phyloP scores from a whole-genome alignment of 1,140 invertebrate species.

The Helicoverpa armigera region DNA sequence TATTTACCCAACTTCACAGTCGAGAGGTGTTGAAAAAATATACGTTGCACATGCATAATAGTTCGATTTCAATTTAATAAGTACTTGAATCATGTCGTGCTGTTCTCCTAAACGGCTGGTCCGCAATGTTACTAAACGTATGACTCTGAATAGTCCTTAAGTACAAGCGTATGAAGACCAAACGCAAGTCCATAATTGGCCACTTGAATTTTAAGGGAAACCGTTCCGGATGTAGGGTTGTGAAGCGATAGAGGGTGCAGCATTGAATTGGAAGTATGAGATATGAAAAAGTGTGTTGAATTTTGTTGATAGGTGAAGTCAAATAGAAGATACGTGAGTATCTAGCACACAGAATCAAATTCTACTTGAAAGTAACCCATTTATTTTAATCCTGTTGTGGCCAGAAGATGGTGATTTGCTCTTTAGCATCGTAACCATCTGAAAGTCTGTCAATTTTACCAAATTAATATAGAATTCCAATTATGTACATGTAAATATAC shows the following conservation, averaged over 20 bases:
- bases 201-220: constrained; percentile 80
- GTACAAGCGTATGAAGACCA: constrained; percentile 66
- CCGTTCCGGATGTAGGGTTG: constrained; percentile 78
- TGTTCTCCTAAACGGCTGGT: constrained; percentile 60
- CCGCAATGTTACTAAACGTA: constrained; percentile 77
- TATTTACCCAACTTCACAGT: background rate
- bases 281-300: background rate
- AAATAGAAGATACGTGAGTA: too few species aligned
- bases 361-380: too few species aligned
- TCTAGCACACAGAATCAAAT: too few species aligned
- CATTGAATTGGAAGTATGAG: background rate
- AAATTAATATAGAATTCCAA: too few species aligned
- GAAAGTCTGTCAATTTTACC: too few species aligned
- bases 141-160: constrained; percentile 57
- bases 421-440: too few species aligned
- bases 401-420: too few species aligned
- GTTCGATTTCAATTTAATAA: constrained; percentile 15
- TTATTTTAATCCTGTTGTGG: too few species aligned
- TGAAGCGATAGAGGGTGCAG: constrained; percentile 52
- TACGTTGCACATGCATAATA: constrained; percentile 28
- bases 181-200: constrained; percentile 77
- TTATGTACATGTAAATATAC: too few species aligned
- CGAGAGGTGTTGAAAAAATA: constrained; percentile 22
- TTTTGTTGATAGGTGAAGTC: too few species aligned
- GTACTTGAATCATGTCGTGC: constrained; percentile 53